Conservation (phyloP, 2,797 vertebrate species). For the Gadopsis marmoratus region DNA sequence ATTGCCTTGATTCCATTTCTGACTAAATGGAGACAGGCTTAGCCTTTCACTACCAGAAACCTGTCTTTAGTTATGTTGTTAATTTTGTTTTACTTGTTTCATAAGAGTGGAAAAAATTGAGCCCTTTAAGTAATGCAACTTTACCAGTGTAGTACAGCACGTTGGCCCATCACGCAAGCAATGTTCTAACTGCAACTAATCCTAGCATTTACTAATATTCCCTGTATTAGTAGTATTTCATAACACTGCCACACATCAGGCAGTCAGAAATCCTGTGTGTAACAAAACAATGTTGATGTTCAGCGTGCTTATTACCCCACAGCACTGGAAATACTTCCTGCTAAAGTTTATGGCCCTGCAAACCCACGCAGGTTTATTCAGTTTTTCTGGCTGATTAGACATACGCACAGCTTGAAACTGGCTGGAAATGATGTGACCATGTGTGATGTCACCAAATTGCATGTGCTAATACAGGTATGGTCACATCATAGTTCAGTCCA, state of each 20-base stretch:
- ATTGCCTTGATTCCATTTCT: conserved; percentile 54
- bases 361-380: conserved; percentile 1
- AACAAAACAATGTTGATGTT: not conserved
- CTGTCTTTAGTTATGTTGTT: conserved; percentile 23
- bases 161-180: conserved; percentile 4
- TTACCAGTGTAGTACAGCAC: not conserved
- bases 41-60: conserved; percentile 12
- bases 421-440: not conserved
- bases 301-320: not conserved
- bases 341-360: not conserved
- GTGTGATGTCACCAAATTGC: too few species aligned
- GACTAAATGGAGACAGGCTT: conserved; percentile 37
- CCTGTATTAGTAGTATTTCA: conserved; percentile 3
- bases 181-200: not conserved
- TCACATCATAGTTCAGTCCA: too few species aligned
- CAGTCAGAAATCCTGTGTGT: not conserved
- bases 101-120: conserved; percentile 49
- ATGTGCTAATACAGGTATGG: too few species aligned
- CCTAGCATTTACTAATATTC: not conserved
- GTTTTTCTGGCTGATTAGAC: not conserved
- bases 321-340: not conserved
- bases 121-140: conserved; percentile 2
- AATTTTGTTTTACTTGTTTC: conserved; percentile 26
- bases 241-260: not conserved
- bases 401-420: not conserved